These are phyloP conservation scores for Eciton burchellii DNA, from an alignment of 1,140 invertebrate species.

Conservation along the genomic window DNA sequence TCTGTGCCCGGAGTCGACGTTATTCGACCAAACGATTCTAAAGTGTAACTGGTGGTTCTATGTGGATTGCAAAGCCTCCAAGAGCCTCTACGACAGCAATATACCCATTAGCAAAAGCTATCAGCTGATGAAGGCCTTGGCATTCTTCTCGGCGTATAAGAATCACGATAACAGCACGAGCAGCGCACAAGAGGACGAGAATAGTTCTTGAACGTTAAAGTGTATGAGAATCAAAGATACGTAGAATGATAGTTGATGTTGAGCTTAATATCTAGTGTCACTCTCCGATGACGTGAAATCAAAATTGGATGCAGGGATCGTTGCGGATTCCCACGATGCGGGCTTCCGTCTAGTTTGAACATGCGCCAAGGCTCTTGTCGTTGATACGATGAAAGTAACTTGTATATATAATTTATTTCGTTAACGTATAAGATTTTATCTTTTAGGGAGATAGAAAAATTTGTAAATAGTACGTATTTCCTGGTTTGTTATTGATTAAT, in stretches of 20 bases:
- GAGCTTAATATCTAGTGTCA: conserved; percentile 43
- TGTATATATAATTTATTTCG: conserved; percentile 71
- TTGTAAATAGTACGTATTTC: conserved; percentile 67
- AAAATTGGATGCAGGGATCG: background rate
- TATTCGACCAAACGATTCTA: conserved; percentile 95
- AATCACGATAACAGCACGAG: conserved; percentile 85
- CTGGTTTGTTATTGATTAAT: too few species aligned
- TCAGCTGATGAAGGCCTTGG: conserved; percentile 95
- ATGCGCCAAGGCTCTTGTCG: conserved; percentile 9
- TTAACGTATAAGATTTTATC: conserved; percentile 15
- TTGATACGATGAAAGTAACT: conserved; percentile 24
- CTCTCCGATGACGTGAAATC: too few species aligned
- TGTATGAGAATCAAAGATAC: conserved; percentile 22
- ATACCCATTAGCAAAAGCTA: conserved; percentile 96
- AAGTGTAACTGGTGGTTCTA: conserved; percentile 98
- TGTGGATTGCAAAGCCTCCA: conserved; percentile 93
- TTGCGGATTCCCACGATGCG: conserved; percentile 15
- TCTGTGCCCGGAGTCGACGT: conserved; percentile 94
- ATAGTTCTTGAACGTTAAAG: conserved; percentile 14
- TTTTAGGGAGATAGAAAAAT: conserved; percentile 19
- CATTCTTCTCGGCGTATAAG: conserved; percentile 94
- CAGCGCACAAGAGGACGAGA: conserved; percentile 42
- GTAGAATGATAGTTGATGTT: conserved; percentile 16
- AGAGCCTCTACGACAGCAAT: conserved; percentile 93
- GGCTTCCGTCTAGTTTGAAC: conserved; percentile 13